Evolutionary conservation across 2,113 vertebrate genomes (phyloP), one percentile per base, ranked within the genome.

Genomic region (Rhea pennata): DNA sequence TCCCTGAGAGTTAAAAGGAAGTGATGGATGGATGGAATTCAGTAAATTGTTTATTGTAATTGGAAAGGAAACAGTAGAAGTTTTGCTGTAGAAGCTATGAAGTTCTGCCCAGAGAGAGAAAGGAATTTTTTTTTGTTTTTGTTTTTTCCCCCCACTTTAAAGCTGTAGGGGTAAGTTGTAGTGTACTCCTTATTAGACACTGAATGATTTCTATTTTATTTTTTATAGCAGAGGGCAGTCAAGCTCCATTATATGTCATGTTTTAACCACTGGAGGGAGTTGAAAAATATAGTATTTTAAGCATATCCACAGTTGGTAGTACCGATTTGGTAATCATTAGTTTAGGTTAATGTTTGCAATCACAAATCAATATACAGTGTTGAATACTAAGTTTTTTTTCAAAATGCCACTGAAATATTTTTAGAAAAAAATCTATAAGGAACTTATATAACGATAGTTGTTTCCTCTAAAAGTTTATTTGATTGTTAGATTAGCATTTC

Each of bases 191-290:
- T 21, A 22, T 69, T 61, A 88, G 56, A 40, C 23, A 22, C 10
- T 1, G 39, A 74, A 23, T 61, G 10, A 66, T 82, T 79, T 39
- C 54, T 36, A 0, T 54, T 29, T 67, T 33, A 19, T 62, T 76
- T 87, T 73, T 50, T 10, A 3, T 51, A 86, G 69, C 69, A 81
- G 75, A 58, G 89, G 21, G 46, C 56, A 78, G 81, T 42, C 24
- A n/a, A 29, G 74, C 86, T 94, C 46, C 59, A 15, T 83, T 81
- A 22, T 62, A 48, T 94, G 51, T 88, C 69, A 66, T 61, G 24
- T 90, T 54, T 90, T 92, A 95, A 84, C 95, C 95, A 94, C 92
- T 93, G 93, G 95, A 97, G 96, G 95, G 95, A 94, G 93, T 94
- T 90, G 56, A 53, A 70, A 64, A 94, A 71, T 33, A 66, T 19